Evolutionary conservation across 1,140 invertebrate species (phyloP).

Genomic region (Linepithema humile): DNA sequence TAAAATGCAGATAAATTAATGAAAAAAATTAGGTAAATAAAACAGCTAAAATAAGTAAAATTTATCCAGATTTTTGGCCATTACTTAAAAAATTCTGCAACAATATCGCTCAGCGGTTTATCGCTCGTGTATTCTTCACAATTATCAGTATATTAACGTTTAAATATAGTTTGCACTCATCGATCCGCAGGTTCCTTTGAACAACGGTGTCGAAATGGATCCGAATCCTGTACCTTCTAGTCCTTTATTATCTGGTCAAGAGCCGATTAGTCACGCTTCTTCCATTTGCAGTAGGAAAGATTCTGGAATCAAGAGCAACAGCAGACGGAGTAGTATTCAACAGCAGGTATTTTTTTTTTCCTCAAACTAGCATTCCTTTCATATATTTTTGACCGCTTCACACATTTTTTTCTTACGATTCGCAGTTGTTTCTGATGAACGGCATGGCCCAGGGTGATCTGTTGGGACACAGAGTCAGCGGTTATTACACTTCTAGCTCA

Average conservation of each 20-base stretch:
- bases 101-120: too few species aligned
- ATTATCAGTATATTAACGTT: neutral
- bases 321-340: slow-evolving; percentile 92
- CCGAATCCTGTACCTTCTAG: slow-evolving; percentile 82
- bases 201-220: slow-evolving; percentile 81
- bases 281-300: slow-evolving; percentile 94
- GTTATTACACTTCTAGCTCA: slow-evolving; percentile 93
- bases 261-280: slow-evolving; percentile 89
- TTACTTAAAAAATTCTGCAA: too few species aligned
- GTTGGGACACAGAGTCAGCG: slow-evolving; percentile 92
- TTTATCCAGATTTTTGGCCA: too few species aligned
- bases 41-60: too few species aligned
- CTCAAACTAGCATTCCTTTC: neutral
- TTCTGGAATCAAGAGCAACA: slow-evolving; percentile 93
- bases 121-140: neutral
- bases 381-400: neutral
- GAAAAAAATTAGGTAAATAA: too few species aligned
- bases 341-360: slow-evolving; percentile 87
- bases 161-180: neutral
- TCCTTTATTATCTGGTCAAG: slow-evolving; percentile 84
- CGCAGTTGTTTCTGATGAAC: slow-evolving; percentile 88
- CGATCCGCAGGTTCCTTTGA: slow-evolving; percentile 68
- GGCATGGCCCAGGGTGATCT: slow-evolving; percentile 90
- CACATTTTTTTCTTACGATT: neutral
- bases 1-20: too few species aligned